Conservation (phyloP, 2,797 vertebrate species). For the Decapterus maruadsi region DNA sequence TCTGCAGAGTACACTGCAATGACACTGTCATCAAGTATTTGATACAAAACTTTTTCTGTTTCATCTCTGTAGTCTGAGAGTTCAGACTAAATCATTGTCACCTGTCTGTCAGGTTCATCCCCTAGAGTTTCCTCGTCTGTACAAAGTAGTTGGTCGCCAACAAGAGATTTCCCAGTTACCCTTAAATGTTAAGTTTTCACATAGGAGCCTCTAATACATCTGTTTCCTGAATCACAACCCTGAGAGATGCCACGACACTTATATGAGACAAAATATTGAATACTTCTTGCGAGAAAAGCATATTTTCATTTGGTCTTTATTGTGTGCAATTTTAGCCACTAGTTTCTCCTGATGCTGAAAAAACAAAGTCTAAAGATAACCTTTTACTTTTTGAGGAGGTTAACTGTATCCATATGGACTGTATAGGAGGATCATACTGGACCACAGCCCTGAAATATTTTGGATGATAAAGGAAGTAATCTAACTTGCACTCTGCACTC, state of each 20-base stretch:
- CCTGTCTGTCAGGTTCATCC: neutral
- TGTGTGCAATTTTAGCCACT: neutral
- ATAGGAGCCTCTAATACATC: neutral
- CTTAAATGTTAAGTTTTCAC: neutral
- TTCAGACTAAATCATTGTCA: neutral
- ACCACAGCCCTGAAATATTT: slow-evolving; percentile 38
- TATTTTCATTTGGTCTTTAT: neutral
- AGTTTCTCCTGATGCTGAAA: neutral
- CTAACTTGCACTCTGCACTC: slow-evolving; percentile 18
- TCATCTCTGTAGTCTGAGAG: neutral
- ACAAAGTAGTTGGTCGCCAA: neutral
- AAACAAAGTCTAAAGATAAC: neutral
- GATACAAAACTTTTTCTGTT: neutral
- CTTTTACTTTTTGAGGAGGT: slow-evolving; percentile 3
- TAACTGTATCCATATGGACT: neutral
- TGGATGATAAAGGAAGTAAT: slow-evolving; percentile 38
- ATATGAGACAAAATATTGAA: neutral
- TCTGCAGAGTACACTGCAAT: neutral
- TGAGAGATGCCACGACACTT: neutral
- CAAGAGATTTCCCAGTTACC: neutral
- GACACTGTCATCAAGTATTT: slow-evolving; percentile 4
- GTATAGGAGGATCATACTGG: neutral
- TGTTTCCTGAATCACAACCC: neutral
- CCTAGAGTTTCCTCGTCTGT: neutral
- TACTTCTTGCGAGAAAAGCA: neutral